Evolutionary conservation across 2,113 vertebrate genomes (phyloP).

Genomic region (Limanda limanda): DNA sequence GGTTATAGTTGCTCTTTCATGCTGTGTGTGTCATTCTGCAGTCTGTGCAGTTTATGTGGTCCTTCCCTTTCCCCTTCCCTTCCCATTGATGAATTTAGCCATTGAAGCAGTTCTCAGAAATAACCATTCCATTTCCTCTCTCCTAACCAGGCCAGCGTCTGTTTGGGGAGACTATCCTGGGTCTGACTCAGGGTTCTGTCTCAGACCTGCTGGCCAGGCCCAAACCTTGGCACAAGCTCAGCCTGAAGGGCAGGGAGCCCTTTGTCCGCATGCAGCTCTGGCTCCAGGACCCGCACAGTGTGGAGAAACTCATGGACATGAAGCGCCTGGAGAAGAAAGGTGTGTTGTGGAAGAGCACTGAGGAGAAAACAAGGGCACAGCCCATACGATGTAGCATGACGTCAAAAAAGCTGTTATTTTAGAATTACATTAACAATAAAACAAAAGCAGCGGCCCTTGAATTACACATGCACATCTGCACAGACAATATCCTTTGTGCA

Average conservation of each 20-base stretch:
- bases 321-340: conserved; percentile 98
- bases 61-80: background rate
- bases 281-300: conserved; percentile 96
- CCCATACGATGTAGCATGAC: background rate
- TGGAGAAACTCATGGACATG: conserved; percentile 97
- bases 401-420: conserved; percentile 32
- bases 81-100: conserved; percentile 21
- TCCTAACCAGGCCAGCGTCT: conserved; percentile 91
- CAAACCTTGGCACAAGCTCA: conserved; percentile 98
- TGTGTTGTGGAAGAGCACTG: conserved; percentile 63
- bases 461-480: conserved; percentile 65
- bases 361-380: background rate
- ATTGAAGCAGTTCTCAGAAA: conserved; percentile 31
- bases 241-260: conserved; percentile 88
- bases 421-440: conserved; percentile 38
- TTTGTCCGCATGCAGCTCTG: conserved; percentile 86
- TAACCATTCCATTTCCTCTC: conserved; percentile 4
- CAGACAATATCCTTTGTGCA: conserved; percentile 74
- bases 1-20: background rate
- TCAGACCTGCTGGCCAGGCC: conserved; percentile 97
- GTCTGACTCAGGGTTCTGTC: conserved; percentile 97
- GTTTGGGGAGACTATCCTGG: conserved; percentile 97
- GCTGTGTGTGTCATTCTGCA: background rate
- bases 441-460: conserved; percentile 42
- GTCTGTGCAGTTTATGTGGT: conserved; percentile 1